These are phyloP conservation scores for Melanostoma scalare DNA, from an alignment of 2,888 invertebrate genomes.

Conservation along the genomic window DNA sequence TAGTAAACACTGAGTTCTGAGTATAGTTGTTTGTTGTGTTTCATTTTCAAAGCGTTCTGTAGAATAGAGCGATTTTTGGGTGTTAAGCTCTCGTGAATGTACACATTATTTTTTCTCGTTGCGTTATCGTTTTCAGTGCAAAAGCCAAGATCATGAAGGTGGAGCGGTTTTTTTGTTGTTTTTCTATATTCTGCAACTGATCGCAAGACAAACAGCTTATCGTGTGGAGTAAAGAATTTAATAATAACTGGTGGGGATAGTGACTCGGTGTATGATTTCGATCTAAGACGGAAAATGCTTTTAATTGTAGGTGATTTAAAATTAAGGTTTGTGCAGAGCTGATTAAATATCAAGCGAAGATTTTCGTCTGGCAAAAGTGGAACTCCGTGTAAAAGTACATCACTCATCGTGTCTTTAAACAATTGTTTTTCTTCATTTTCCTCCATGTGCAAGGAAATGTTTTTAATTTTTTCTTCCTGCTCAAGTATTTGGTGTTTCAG, in stretches of 20 bases:
- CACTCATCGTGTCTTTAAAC: too few relatives aligned
- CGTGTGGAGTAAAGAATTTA: neutral
- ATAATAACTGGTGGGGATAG: too few relatives aligned
- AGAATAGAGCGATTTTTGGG: constrained; percentile 7
- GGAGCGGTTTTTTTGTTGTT: constrained; percentile 8
- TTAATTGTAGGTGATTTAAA: constrained; percentile 7
- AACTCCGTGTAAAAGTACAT: too few relatives aligned
- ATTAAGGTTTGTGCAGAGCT: too few relatives aligned
- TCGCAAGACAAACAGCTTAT: constrained; percentile 22
- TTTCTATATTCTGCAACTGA: constrained; percentile 10
- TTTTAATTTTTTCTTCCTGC: too few relatives aligned
- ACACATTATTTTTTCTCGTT: constrained; percentile 3
- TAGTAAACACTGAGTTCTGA: constrained; percentile 6
- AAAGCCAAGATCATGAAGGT: constrained; percentile 8
- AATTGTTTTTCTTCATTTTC: too few relatives aligned
- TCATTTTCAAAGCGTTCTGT: constrained; percentile 10
- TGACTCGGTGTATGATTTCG: too few relatives aligned
- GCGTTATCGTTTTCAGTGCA: neutral
- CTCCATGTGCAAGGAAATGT: too few relatives aligned
- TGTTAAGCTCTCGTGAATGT: constrained; percentile 8
- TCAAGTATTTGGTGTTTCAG: too few relatives aligned
- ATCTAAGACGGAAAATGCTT: constrained; percentile 1
- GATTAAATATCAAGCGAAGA: neutral
- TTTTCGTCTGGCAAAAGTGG: too few relatives aligned
- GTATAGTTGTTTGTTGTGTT: constrained; percentile 1